Conservation (phyloP, 2,888 invertebrate genomes). For the Crioceris asparagi region DNA sequence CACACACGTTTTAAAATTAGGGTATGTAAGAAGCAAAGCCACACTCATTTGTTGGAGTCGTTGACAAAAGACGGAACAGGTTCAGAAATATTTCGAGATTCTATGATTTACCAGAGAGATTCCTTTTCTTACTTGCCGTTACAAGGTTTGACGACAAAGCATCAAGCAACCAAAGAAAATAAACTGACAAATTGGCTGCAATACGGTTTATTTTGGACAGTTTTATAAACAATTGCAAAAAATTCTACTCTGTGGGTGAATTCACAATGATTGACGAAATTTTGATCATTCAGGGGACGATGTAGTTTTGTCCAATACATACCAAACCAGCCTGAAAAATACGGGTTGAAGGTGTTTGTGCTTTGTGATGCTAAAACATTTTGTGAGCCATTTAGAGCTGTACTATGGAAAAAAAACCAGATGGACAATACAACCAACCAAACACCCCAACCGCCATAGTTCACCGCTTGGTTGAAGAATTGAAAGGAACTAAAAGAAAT, state of each 20-base stretch:
- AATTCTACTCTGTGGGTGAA: neutral
- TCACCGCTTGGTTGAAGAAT: neutral
- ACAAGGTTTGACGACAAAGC: neutral
- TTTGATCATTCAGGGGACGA: too few species aligned
- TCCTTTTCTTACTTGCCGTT: neutral
- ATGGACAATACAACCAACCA: neutral
- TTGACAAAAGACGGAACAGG: slow-evolving; percentile 1
- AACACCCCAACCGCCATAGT: slow-evolving; percentile 1
- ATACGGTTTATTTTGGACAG: neutral
- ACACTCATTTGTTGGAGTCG: too few species aligned
- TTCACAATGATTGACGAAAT: neutral
- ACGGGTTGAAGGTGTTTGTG: neutral
- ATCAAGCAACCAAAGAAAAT: neutral
- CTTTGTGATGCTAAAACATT: neutral
- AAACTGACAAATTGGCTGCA: neutral
- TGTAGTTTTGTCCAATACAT: too few species aligned
- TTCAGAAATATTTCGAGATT: neutral
- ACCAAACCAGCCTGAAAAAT: neutral
- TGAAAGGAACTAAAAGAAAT: neutral
- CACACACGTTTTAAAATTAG: too few species aligned
- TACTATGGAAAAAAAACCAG: neutral
- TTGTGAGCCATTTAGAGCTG: neutral
- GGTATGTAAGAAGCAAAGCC: too few species aligned
- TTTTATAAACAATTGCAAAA: neutral
- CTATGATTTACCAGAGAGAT: neutral